Evolutionary conservation across 2,797 vertebrate species (phyloP).

Genomic region (Bovichtus variegatus): DNA sequence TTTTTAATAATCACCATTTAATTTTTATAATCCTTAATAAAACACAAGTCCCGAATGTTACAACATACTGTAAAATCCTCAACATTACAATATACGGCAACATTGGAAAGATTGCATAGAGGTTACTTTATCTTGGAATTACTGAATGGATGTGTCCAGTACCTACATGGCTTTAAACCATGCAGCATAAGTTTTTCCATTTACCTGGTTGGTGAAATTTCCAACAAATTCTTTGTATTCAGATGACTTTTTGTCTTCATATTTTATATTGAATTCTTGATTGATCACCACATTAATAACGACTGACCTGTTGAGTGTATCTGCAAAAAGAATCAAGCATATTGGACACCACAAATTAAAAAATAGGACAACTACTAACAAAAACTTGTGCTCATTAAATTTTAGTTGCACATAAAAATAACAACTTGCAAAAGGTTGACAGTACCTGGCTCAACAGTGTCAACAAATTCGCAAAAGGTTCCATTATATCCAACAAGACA

Average conservation of each 20-base stretch:
- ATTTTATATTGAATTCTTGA: not conserved
- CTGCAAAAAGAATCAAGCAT: conserved; percentile 30
- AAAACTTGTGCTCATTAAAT: not conserved
- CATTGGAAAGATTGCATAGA: not conserved
- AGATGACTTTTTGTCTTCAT: not conserved
- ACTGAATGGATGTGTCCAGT: not conserved
- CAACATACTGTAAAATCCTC: not conserved
- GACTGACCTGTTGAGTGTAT: not conserved
- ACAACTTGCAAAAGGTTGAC: not conserved
- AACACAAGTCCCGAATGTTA: not conserved
- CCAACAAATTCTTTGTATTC: conserved; percentile 37
- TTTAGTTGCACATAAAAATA: not conserved
- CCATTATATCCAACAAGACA: conserved; percentile 22
- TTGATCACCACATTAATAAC: conserved; percentile 17
- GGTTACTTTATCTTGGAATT: not conserved
- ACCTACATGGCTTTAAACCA: not conserved
- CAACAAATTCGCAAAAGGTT: fast-evolving
- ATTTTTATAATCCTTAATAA: not conserved
- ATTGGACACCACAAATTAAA: not conserved
- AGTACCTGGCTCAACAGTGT: conserved; percentile 22
- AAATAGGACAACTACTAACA: not conserved
- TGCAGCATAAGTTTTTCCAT: not conserved
- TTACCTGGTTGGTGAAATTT: conserved; percentile 13
- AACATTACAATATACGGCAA: not conserved
- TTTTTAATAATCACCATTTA: not conserved